phyloP scores from a whole-genome alignment of 1,140 invertebrate genomes.

The Drosophila melanica region DNA sequence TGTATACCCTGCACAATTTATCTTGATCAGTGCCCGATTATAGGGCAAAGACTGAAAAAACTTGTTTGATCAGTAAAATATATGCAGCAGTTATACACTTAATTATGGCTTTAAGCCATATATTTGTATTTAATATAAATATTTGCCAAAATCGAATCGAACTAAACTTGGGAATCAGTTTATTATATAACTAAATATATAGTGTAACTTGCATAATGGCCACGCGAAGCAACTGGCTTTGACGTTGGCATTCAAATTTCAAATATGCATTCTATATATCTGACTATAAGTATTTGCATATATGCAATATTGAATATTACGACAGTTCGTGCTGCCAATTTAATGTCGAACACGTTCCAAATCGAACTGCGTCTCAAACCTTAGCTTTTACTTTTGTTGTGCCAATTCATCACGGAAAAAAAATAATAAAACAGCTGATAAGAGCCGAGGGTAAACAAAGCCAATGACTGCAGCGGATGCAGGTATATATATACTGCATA shows the following conservation, averaged over 20 bases:
- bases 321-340: constrained; percentile 47
- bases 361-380: constrained; percentile 17
- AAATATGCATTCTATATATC: constrained; percentile 26
- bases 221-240: constrained; percentile 18
- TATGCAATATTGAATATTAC: constrained; percentile 23
- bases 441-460: constrained; percentile 30
- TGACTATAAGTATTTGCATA: not conserved
- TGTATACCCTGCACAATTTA: not conserved
- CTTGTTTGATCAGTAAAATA: no score
- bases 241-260: constrained; percentile 35
- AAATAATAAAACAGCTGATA: constrained; percentile 67
- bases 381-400: constrained; percentile 61
- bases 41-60: no score
- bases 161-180: no score
- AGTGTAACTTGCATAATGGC: constrained; percentile 1
- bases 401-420: constrained; percentile 16
- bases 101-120: no score
- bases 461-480: constrained; percentile 50
- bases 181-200: not conserved
- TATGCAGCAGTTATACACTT: no score
- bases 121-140: no score
- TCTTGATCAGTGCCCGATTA: no score
- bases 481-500: not conserved
- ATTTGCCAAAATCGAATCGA: no score
- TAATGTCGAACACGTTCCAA: constrained; percentile 60